Conservation (phyloP, 2,797 vertebrate species). For the Cyclura pinguis region DNA sequence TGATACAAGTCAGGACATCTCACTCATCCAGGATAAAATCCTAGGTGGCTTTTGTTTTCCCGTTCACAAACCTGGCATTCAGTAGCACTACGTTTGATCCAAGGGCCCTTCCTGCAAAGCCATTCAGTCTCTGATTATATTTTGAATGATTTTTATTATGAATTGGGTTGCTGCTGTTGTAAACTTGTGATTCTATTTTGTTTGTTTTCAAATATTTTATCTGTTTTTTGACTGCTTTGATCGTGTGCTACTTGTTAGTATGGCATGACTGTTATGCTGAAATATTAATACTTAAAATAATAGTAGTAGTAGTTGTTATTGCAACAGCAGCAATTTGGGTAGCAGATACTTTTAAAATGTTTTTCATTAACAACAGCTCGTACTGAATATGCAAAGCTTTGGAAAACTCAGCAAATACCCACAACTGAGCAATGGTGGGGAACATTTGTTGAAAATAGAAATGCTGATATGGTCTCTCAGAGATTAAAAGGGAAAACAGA, state of each 20-base stretch:
- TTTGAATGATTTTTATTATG: neutral
- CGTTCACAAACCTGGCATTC: neutral
- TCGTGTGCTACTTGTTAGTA: neutral
- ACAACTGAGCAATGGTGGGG: too few species aligned
- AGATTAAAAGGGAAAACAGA: too few species aligned
- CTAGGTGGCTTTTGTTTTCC: neutral
- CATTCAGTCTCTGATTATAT: neutral
- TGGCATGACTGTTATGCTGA: neutral
- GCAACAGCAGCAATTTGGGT: too few species aligned
- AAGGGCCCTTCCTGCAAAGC: neutral
- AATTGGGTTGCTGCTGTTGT: neutral
- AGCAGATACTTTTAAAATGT: too few species aligned
- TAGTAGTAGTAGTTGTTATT: too few species aligned
- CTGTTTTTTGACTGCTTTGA: neutral
- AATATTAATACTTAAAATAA: neutral
- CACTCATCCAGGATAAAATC: neutral
- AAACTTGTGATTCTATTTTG: neutral
- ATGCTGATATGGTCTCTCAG: too few species aligned
- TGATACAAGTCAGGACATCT: neutral
- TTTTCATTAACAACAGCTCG: too few species aligned
- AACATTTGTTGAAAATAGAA: too few species aligned
- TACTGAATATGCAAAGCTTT: too few species aligned
- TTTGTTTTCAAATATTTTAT: neutral
- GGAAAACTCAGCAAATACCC: too few species aligned
- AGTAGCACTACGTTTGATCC: neutral